A percentile compares a stretch with the other conserved stretches of the same genome.
These are phyloP conservation scores for Acleris holmiana DNA, from an alignment of 2,888 invertebrate genomes.

Conservation along the genomic window DNA sequence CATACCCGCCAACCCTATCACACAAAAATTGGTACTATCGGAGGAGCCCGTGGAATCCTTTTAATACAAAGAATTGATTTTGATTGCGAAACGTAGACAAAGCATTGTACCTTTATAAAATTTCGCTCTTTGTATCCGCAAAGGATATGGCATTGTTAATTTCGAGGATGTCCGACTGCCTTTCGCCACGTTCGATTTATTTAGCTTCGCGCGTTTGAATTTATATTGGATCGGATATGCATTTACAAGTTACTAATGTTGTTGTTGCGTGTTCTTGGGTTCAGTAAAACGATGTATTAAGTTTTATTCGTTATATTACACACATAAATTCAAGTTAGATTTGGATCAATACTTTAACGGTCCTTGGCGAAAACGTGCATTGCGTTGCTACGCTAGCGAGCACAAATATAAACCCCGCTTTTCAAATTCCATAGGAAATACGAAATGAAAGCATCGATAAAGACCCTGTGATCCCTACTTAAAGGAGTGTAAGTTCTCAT, in stretches of 20 bases:
- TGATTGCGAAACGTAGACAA: constrained; percentile 60
- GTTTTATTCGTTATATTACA: too few species aligned
- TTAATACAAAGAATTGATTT: constrained; percentile 64
- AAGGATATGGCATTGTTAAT: constrained; percentile 37
- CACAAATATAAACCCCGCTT: background rate
- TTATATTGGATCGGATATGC: constrained; percentile 17
- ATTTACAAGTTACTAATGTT: background rate
- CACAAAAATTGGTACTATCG: constrained; percentile 54
- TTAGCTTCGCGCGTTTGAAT: background rate
- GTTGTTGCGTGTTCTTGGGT: too few species aligned
- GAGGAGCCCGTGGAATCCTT: constrained; percentile 56
- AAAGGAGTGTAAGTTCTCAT: constrained; percentile 59
- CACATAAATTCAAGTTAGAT: too few species aligned
- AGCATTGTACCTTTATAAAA: constrained; percentile 60
- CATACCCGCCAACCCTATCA: constrained; percentile 47
- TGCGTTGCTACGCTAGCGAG: too few species aligned
- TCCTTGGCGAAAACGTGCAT: too few species aligned
- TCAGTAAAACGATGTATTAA: too few species aligned
- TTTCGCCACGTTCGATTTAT: constrained; percentile 26
- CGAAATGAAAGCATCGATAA: constrained; percentile 43
- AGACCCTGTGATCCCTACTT: constrained; percentile 61
- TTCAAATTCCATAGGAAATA: constrained; percentile 14
- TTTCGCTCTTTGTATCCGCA: constrained; percentile 45
- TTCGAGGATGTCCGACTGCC: constrained; percentile 28
- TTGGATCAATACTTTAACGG: too few species aligned